Base-by-base conservation (phyloP, 2,888 invertebrate genomes). In the Caenorhabditis sp. region DNA sequence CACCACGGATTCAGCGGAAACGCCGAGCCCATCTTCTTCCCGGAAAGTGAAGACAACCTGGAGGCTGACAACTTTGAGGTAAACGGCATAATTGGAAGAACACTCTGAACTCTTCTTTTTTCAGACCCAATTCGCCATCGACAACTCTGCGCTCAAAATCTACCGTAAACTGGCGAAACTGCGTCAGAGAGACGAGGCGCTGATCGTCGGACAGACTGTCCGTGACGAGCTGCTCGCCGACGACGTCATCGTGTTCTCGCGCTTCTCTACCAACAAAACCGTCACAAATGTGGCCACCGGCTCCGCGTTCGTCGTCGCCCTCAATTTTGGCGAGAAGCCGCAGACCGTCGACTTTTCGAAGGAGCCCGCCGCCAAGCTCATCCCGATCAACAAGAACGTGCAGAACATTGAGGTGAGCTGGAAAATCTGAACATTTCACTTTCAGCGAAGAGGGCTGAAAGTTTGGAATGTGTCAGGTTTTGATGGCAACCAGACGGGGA, bases 111-210 rank as follows among this genome's bases (percentile, higher is more conserved):
- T 26, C 27, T 27, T 43, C n/a, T 15, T 11, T 35, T 62, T 81
- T 43, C 63, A 83, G 81, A 53, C 63, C 1, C 84, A 84, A 71
- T 84, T 76, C 68, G 68, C 41, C 1, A 22, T 37, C 17, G 71
- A 75, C 20, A 63, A 63, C 41, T 83, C 86, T 17, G 63, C 78
- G 11, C 74, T 85, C 30, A 85, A 85, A 65, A 65, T 82, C 43
- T 84, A 79, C 71, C 72, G 78, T 17, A 81, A 79, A 50, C 68
- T 86, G 32, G 86, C 86, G 30, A 82, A 83, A 62, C 78, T 85
- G 20, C 76, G 85, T n/a, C 78, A 78, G 58, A 63, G 83, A 3
- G 85, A 85, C 35, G 84, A 85, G 63, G 83, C 82, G 24, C 62
- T 84, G 24, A 66, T 83, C 59, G 59, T 79, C 26, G 84, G 85